Percentiles rank a stretch among this genome's conserved stretches.
Conservation (phyloP, 2,888 invertebrate genomes). For the Dione vanillae region DNA sequence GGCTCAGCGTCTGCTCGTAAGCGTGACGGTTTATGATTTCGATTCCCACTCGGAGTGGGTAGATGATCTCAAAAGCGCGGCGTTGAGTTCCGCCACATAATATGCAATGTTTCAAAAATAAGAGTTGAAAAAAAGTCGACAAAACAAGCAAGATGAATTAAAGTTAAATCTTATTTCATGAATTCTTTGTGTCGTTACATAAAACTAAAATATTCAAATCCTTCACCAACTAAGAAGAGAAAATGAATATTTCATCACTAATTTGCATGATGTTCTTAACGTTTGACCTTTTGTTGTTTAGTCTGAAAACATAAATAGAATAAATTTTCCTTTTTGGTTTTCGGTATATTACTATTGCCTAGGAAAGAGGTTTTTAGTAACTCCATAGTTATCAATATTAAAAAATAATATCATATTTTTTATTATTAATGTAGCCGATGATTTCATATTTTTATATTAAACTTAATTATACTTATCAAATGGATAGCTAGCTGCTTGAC, state of each 20-base stretch:
- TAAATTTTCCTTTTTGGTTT: neutral
- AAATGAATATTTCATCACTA: slow-evolving; percentile 27
- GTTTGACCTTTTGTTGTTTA: slow-evolving; percentile 25
- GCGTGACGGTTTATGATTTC: too few species aligned
- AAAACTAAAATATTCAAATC: slow-evolving; percentile 28
- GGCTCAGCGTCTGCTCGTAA: too few species aligned
- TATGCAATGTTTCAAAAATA: neutral
- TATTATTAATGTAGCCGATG: neutral
- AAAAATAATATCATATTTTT: too few species aligned
- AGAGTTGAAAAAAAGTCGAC: neutral
- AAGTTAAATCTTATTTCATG: slow-evolving; percentile 16
- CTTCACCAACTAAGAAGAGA: slow-evolving; percentile 24
- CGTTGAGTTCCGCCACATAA: too few species aligned
- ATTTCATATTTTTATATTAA: too few species aligned
- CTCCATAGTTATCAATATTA: neutral
- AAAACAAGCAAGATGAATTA: neutral
- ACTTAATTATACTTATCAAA: too few species aligned
- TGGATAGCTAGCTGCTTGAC: too few species aligned
- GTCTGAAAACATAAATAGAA: slow-evolving; percentile 21
- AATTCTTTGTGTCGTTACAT: slow-evolving; percentile 20
- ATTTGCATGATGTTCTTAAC: slow-evolving; percentile 27
- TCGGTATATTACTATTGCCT: neutral
- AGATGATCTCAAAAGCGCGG: too few species aligned
- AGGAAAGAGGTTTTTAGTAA: slow-evolving; percentile 1
- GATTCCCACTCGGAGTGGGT: too few species aligned